These are phyloP conservation scores for Aurelia sp. DNA, from an alignment of 30 jellyfish, hydroid and myxozoan species.

Conservation along the genomic window DNA sequence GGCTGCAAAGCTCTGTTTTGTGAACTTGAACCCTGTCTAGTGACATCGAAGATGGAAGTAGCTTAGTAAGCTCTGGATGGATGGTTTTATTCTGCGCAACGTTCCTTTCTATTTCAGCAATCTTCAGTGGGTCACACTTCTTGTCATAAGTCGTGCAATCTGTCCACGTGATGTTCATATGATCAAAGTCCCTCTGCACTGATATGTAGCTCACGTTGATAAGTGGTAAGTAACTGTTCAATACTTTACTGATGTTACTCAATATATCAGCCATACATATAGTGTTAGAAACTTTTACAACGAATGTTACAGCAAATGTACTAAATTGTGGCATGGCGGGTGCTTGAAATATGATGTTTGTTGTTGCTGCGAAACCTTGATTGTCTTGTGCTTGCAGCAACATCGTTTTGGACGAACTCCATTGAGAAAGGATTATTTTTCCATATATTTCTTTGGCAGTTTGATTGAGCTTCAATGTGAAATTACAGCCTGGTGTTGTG, in stretches of 20 bases:
- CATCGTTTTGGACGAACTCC: background rate
- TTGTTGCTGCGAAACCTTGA: constrained; percentile 51
- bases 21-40: constrained; percentile 11
- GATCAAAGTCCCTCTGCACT: too few relatives aligned
- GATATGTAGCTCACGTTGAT: constrained; percentile 12
- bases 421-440: background rate
- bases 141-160: constrained; percentile 29
- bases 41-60: background rate
- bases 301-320: constrained; percentile 28
- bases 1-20: constrained; percentile 20
- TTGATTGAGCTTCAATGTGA: constrained; percentile 30
- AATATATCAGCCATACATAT: constrained; percentile 6
- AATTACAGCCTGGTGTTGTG: constrained; percentile 32
- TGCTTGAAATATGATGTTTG: constrained; percentile 4
- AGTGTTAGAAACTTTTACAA: background rate
- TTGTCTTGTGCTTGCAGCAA: constrained; percentile 53
- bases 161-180: constrained; percentile 36
- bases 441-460: constrained; percentile 42
- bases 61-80: background rate
- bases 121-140: constrained; percentile 1
- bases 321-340: background rate
- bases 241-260: background rate
- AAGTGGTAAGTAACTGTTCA: constrained; percentile 10
- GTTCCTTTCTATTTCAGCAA: background rate
- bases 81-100: background rate